Evolutionary conservation across 2,888 invertebrate genomes (phyloP), one percentile per base, ranked within the genome.

Genomic region (Pyrrhosoma nymphula): DNA sequence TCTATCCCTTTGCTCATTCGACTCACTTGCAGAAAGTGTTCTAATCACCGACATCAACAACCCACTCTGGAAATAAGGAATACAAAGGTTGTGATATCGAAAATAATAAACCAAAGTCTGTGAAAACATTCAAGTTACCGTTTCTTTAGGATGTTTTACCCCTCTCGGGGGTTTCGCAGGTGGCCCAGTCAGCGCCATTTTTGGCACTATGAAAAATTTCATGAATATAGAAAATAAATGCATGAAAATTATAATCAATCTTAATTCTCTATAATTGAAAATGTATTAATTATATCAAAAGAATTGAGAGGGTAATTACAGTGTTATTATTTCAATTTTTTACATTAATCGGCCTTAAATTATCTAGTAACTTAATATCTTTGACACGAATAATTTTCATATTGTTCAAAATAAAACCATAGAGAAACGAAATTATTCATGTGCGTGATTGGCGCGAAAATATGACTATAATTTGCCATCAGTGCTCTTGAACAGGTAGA

Each of bases 11-110:
- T 99, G 99, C 96, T 99, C 99, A 96, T 99, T 99, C 10, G 99
- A 99, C 97, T 99, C 99, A 97, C 99, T 99, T 18, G 99, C 98
- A 56, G 99, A 99, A 95, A 99, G 97, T 0, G 99, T 99, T 96
- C 99, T 98, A 96, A 99, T 99, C 91, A 99, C 99, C 95, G 99
- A 99, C 98, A 99, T 99, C 96, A 99, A 97, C 95, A 99, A 97
- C 95, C 99, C 98, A 97, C 98, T 98, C 98, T 98, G 97, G 47
- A 96, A 96, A 96, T 96, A 95, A 95, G 95, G 8, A 14, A 90
- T 26, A 75, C 3, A 55, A 39, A 18, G 4, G 14, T 30, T 39
- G 39, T 69, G 14, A 30, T 75, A 39, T 2, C 18, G 39, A 60
- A 69, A 16, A 82, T 69, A 47, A 69, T 26, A 39, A 55, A n/a